Base-by-base conservation (phyloP, 1,140 invertebrate genomes). In the Latrodectus geometricus region DNA sequence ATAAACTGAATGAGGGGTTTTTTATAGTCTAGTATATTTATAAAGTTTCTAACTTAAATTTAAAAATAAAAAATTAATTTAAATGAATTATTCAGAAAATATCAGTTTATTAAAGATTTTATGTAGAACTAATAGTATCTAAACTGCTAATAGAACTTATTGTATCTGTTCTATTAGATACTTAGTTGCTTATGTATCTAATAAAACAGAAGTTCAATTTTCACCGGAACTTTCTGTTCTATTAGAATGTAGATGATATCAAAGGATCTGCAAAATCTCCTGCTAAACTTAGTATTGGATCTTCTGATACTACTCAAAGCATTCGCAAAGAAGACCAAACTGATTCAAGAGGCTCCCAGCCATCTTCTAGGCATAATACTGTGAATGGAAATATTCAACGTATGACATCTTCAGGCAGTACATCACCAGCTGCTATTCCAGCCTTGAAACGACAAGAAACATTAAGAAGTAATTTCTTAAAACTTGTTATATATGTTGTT, bases 331-430 rank as follows among this genome's bases (percentile, higher is more conserved):
- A 69, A n/a, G 81, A 84, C 7, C 77, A 86, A 21, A 35, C 66
- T 17, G 84, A 86, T 12, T 66, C 66, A 17, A 56, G 15, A 23
- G 72, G 23, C 4, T 50, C 77, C 9, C 35, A 66, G 54, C 54
- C 54, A 35, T 65, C 54, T 1, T 72, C 84, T 21, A 78, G 70
- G 21, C 69, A 80, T 35, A 86, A 70, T 21, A 74, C 86, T 52
- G 73, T 89, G n/a, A 88, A 88, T 88, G 88, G 88, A 52, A 85
- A 69, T 68, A 72, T 87, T 68, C 82, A 82, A 79, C 74, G 77
- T 5, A 86, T 86, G 84, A 56, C 84, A 35, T 65, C 52, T 5
- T 52, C 75, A n/a, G 52, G 73, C 12, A 88, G 82, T 50, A 86
- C 85, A n/a, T 84, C 87, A 15, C 87, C 88, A n/a, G 77, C 78